A percentile compares a stretch with the other conserved stretches of the same genome.
These are phyloP conservation scores for Sarcophilus harrisii DNA, from an alignment of 2,797 vertebrate species.

Conservation along the genomic window DNA sequence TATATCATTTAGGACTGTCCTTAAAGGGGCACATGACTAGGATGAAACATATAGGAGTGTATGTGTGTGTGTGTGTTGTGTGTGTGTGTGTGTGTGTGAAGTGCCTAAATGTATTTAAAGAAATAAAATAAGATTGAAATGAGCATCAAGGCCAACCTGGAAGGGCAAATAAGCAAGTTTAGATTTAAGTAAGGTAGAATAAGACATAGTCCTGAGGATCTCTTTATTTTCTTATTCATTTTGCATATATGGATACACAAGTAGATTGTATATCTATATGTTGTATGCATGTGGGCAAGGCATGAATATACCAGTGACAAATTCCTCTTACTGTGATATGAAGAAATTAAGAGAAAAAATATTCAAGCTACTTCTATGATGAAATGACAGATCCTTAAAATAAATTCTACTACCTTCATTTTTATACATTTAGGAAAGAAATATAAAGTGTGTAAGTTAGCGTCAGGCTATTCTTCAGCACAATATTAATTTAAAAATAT, in stretches of 20 bases:
- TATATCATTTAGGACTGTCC: background rate
- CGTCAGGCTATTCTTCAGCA: background rate
- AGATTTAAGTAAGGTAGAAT: background rate
- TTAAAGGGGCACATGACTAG: background rate
- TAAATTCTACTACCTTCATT: constrained; percentile 24
- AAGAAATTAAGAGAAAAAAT: constrained; percentile 14
- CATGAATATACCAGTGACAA: background rate
- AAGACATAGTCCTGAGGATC: background rate
- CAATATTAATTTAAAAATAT: constrained; percentile 5
- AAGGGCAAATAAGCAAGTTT: background rate
- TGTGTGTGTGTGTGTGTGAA: background rate
- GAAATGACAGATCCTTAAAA: background rate
- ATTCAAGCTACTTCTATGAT: background rate
- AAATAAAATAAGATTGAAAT: background rate
- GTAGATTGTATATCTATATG: background rate
- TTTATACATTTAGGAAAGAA: background rate
- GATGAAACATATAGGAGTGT: background rate
- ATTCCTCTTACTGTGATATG: constrained; percentile 6
- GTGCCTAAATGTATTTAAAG: background rate
- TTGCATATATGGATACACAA: background rate
- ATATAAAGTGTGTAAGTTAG: background rate
- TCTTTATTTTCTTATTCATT: background rate
- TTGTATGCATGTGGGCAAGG: background rate
- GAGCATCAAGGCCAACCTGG: background rate
- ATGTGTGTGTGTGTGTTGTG: background rate